Percentiles rank a stretch among this genome's conserved stretches.
Conservation (phyloP, 2,797 vertebrate species). For the Silurus aristotelis region DNA sequence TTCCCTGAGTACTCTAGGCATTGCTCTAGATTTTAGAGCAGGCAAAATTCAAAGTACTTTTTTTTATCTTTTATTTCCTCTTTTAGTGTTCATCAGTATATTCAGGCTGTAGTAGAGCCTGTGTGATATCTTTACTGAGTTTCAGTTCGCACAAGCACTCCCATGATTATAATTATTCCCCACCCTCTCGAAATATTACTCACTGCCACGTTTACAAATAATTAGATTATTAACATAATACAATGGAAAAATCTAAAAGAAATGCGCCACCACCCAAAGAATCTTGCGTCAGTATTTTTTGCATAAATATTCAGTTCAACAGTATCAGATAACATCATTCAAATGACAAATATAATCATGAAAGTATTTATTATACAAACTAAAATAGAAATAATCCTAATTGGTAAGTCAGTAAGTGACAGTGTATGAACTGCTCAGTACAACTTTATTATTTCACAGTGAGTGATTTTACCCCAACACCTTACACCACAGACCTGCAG, state of each 20-base stretch:
- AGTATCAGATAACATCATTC: not conserved
- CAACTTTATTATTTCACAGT: too few relatives aligned
- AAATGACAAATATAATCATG: not conserved
- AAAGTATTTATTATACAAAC: not conserved
- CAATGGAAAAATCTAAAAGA: not conserved
- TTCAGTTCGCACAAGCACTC: not conserved
- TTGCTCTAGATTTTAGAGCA: not conserved
- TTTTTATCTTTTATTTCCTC: not conserved
- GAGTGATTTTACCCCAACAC: too few relatives aligned
- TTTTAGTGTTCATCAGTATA: not conserved
- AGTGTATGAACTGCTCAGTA: too few relatives aligned
- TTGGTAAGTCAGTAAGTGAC: too few relatives aligned
- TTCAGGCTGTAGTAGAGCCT: not conserved
- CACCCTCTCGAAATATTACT: not conserved
- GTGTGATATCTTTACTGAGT: too few relatives aligned
- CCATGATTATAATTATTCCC: constrained; percentile 2
- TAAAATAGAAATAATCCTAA: not conserved
- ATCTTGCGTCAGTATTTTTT: constrained; percentile 3
- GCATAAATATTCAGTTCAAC: not conserved
- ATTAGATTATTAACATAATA: not conserved
- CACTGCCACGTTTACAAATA: not conserved
- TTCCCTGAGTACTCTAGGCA: not conserved
- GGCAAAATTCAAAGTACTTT: not conserved
- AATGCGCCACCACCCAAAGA: constrained; percentile 3
- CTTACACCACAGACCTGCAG: too few relatives aligned